These are phyloP conservation scores for Chouioia cunea DNA, from an alignment of 2,888 invertebrate genomes.

Conservation along the genomic window DNA sequence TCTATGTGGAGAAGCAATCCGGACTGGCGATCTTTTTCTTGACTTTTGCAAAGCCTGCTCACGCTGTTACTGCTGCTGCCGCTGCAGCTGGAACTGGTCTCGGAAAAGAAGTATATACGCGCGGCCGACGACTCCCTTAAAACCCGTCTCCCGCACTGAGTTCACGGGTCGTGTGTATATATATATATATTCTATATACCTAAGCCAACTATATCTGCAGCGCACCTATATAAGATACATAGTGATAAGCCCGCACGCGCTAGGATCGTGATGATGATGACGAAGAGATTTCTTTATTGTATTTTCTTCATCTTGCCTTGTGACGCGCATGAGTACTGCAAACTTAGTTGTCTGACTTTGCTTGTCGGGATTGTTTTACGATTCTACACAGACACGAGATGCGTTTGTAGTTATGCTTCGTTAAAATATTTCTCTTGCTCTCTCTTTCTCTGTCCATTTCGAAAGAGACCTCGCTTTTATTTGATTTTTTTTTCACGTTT, in stretches of 20 bases:
- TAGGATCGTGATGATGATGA: not conserved
- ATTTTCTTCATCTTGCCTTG: not conserved
- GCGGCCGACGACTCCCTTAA: conserved; percentile 29
- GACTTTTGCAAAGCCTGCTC: not conserved
- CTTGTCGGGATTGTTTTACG: too few relatives aligned
- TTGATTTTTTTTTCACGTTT: too few relatives aligned
- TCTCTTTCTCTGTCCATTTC: too few relatives aligned
- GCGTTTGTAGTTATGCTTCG: too few relatives aligned
- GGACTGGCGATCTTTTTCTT: conserved; percentile 26
- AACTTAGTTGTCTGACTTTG: not conserved
- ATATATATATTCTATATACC: not conserved
- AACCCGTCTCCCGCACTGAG: conserved; percentile 41
- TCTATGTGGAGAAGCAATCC: conserved; percentile 27
- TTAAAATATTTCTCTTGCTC: too few relatives aligned
- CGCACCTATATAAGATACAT: too few relatives aligned
- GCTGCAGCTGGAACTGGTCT: conserved; percentile 46
- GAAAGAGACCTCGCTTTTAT: too few relatives aligned
- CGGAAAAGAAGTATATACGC: conserved; percentile 44
- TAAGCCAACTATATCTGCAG: too few relatives aligned
- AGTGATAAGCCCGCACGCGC: not conserved
- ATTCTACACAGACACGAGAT: not conserved
- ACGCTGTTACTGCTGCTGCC: not conserved
- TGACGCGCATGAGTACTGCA: not conserved
- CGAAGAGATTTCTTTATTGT: conserved; percentile 12
- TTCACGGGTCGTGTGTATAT: conserved; percentile 40